Evolutionary conservation across 2,113 vertebrate genomes (phyloP).

Genomic region (Erinaceus europaeus): DNA sequence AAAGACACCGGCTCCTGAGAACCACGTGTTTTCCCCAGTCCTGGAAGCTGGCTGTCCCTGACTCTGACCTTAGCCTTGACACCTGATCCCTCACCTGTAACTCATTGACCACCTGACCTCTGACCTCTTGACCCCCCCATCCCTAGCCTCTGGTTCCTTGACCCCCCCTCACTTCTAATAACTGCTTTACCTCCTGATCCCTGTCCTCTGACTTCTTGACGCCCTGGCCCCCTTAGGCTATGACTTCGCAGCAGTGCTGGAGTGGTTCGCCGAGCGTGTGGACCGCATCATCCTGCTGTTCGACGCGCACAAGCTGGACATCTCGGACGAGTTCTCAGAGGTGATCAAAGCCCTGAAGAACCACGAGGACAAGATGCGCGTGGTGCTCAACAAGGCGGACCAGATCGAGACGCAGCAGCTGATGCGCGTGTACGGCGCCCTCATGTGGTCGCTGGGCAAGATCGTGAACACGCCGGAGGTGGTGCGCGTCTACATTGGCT

Average conservation of each 20-base stretch:
- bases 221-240: slow-evolving; percentile 87
- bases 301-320: slow-evolving; percentile 97
- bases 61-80: too few relatives aligned
- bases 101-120: too few relatives aligned
- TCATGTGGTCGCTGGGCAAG: slow-evolving; percentile 99
- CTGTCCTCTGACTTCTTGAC: not conserved
- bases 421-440: slow-evolving; percentile 97
- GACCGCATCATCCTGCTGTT: slow-evolving; percentile 98
- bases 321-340: slow-evolving; percentile 97
- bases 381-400: slow-evolving; percentile 98
- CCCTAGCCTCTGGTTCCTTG: not conserved
- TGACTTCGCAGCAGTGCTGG: slow-evolving; percentile 94
- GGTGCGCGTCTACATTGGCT: slow-evolving; percentile 98
- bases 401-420: slow-evolving; percentile 99
- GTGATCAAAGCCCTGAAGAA: slow-evolving; percentile 99
- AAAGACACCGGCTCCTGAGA: not conserved
- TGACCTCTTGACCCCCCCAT: too few relatives aligned
- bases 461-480: slow-evolving; percentile 98
- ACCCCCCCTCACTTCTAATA: not conserved
- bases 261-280: slow-evolving; percentile 97
- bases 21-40: too few relatives aligned
- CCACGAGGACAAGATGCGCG: slow-evolving; percentile 98
- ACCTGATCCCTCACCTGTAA: too few relatives aligned
- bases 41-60: not conserved
- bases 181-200: not conserved